A percentile compares a stretch with the other conserved stretches of the same genome.
Conservation (phyloP, 2,888 invertebrate genomes). For the Odiellus spinosus region DNA sequence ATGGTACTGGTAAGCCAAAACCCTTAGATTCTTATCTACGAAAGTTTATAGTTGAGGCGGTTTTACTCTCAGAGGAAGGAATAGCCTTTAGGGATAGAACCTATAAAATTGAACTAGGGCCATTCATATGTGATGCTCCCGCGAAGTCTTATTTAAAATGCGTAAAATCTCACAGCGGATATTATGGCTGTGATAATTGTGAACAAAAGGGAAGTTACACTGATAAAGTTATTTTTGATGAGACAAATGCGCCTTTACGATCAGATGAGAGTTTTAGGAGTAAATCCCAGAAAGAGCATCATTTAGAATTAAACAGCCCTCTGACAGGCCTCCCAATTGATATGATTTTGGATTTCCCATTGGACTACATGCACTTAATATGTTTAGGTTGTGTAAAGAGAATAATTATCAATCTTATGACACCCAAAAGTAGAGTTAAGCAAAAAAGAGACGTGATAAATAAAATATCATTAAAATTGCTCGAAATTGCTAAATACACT, state of each 20-base stretch:
- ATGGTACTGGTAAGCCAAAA: constrained; percentile 6
- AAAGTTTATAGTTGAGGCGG: constrained; percentile 3
- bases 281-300: background rate
- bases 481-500: background rate
- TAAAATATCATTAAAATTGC: too few species aligned
- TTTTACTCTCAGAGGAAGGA: background rate
- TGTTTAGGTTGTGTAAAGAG: background rate
- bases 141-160: constrained; percentile 10
- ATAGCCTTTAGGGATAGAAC: background rate
- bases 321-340: background rate
- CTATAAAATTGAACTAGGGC: constrained; percentile 6
- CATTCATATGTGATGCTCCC: constrained; percentile 14
- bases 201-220: constrained; percentile 3
- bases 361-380: background rate
- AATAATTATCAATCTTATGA: too few species aligned
- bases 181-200: constrained; percentile 9
- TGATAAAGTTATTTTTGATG: constrained; percentile 1
- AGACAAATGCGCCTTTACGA: constrained; percentile 5
- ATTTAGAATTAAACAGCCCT: background rate
- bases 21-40: constrained; percentile 4
- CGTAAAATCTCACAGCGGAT: constrained; percentile 3
- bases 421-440: too few species aligned
- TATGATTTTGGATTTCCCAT: background rate
- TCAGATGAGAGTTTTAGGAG: background rate
- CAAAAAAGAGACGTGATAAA: too few species aligned